A percentile compares a stretch with the other conserved stretches of the same genome.
Evolutionary conservation across 2,797 vertebrate genomes (phyloP).

Genomic region (Coranthus polyacanthus): DNA sequence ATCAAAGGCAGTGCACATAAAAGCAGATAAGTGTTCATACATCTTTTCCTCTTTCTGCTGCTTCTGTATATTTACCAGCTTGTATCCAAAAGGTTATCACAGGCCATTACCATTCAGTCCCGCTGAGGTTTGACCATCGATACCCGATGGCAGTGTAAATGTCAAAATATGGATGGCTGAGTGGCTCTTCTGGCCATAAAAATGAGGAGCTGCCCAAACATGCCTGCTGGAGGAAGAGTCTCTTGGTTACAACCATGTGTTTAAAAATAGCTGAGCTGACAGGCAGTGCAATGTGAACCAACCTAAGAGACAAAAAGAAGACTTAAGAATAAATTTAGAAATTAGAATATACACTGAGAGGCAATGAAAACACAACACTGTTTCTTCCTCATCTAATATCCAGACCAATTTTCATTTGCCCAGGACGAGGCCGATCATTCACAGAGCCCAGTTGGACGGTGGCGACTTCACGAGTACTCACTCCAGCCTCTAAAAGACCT

Average conservation of each 20-base stretch:
- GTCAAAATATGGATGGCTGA: slow-evolving; percentile 64
- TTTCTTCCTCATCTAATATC: too few species aligned
- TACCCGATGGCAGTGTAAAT: slow-evolving; percentile 66
- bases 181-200: slow-evolving; percentile 37
- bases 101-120: slow-evolving; percentile 60
- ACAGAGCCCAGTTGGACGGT: too few species aligned
- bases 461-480: too few species aligned
- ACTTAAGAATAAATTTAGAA: background rate
- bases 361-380: too few species aligned
- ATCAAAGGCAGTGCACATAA: slow-evolving; percentile 20
- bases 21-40: slow-evolving; percentile 10
- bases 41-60: background rate
- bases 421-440: too few species aligned
- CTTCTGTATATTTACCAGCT: slow-evolving; percentile 54
- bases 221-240: slow-evolving; percentile 8
- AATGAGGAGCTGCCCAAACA: slow-evolving; percentile 39
- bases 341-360: background rate
- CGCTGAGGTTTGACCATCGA: slow-evolving; percentile 37
- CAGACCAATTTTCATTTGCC: too few species aligned
- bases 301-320: background rate
- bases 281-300: background rate
- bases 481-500: too few species aligned
- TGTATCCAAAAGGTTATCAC: slow-evolving; percentile 68
- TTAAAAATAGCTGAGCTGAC: background rate
- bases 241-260: slow-evolving; percentile 5